Percentiles rank a stretch among this genome's conserved stretches.
These are phyloP conservation scores for Cantharis lateralis DNA, from an alignment of 2,888 invertebrate species.

Conservation along the genomic window DNA sequence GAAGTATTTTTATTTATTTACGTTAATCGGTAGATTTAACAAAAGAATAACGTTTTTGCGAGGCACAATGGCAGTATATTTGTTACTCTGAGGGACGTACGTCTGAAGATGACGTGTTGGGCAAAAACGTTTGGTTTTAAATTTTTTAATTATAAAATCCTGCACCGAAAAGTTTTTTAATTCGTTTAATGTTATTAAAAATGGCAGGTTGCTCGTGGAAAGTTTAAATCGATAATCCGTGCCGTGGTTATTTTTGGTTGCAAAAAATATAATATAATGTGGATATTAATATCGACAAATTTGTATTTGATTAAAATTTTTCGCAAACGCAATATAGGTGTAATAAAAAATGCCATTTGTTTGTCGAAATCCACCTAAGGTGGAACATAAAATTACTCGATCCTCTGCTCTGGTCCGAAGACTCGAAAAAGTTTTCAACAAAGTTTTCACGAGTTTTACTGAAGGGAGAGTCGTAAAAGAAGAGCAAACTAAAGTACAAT, in stretches of 20 bases:
- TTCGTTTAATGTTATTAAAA: background rate
- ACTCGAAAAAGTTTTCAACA: conserved; percentile 39
- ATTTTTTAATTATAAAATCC: background rate
- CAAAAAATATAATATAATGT: background rate
- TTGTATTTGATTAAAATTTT: background rate
- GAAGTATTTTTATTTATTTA: background rate
- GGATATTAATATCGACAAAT: background rate
- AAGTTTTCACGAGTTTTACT: conserved; percentile 43
- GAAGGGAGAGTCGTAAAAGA: conserved; percentile 49
- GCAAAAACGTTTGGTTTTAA: background rate
- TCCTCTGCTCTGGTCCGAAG: conserved; percentile 10
- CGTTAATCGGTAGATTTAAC: background rate
- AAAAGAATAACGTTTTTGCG: background rate
- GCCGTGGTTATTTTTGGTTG: background rate
- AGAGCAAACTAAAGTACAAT: conserved; percentile 45
- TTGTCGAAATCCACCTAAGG: conserved; percentile 3
- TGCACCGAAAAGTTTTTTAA: background rate
- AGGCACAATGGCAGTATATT: background rate
- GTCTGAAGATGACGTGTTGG: background rate
- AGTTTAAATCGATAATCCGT: background rate
- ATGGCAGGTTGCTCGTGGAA: background rate
- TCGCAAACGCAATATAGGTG: background rate
- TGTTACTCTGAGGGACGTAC: background rate
- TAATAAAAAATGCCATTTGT: background rate
- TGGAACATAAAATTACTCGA: conserved; percentile 8